These are phyloP conservation scores for Ferrisia virgata DNA, from an alignment of 2,888 invertebrate species.

Conservation along the genomic window DNA sequence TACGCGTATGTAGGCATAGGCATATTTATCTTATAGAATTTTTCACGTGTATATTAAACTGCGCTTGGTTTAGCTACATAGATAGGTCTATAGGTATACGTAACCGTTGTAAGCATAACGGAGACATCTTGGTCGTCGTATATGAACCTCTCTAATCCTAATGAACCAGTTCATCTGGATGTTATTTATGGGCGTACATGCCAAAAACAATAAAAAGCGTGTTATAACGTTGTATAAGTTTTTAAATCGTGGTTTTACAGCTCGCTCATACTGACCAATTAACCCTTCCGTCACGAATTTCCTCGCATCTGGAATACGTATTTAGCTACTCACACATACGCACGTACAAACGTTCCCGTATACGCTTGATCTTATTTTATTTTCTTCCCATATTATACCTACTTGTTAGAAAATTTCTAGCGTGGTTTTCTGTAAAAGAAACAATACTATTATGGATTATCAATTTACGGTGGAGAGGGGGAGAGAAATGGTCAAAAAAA, in stretches of 20 bases:
- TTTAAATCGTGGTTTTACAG: background rate
- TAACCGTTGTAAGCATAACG: background rate
- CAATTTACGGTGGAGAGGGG: too few relatives aligned
- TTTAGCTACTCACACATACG: too few relatives aligned
- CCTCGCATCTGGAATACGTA: background rate
- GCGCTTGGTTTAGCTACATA: too few relatives aligned
- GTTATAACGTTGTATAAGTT: background rate
- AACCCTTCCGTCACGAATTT: slow-evolving; percentile 1
- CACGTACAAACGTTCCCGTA: too few relatives aligned
- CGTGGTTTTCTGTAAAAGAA: too few relatives aligned
- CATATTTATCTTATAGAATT: background rate
- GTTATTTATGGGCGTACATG: background rate
- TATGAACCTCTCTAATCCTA: background rate
- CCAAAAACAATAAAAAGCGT: slow-evolving; percentile 2
- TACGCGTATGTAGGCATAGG: background rate
- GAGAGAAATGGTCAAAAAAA: too few relatives aligned
- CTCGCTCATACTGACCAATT: background rate
- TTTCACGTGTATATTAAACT: too few relatives aligned
- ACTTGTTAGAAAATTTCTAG: too few relatives aligned
- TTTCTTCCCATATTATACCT: too few relatives aligned
- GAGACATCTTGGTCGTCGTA: background rate
- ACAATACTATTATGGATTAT: too few relatives aligned
- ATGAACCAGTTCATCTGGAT: slow-evolving; percentile 9
- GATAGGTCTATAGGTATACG: too few relatives aligned
- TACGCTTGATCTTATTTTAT: too few relatives aligned